Base-by-base conservation (phyloP, 1,140 invertebrate species). In the Drosophila fuyamai region DNA sequence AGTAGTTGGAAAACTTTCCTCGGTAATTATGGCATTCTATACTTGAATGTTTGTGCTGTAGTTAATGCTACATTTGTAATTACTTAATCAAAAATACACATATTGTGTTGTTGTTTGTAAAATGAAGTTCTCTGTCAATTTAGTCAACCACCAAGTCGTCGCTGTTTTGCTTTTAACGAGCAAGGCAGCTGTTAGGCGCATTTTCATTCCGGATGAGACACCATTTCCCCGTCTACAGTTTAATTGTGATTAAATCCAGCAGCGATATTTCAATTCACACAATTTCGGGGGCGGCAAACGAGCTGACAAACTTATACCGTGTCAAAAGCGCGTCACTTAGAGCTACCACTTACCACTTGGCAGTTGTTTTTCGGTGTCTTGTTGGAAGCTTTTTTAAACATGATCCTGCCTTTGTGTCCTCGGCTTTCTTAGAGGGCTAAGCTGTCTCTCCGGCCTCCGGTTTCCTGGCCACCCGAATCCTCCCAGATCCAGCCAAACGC, bases 371-470 rank as follows among this genome's bases (percentile, higher is more conserved):
- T 38, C n/a, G 40, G n/a, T 10, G 43, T 18, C 18, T 29, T 10
- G 23, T 58, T 29, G 44, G 35, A 40, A 58, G 43, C 58, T 58
- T 29, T 55, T 40, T 59, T 48, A 40, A 65, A 58, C 43, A 32
- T 65, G 62, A 67, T 70, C 27, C 62, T 13, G 48, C 62, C 50
- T 68, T 54, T 68, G 60, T 54, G 61, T 67, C 13, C 48, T 40
- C 43, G 43, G 41, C 50, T 55, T 67, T 41, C 62, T 35, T 41
- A 23, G 54, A 46, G 35, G 23, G 40, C 48, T 66, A 65, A 47
- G 48, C 65, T 38, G 38, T 29, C 47, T 14, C 40, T 29, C 41
- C 23, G 13, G 5, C 47, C 38, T 12, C n/a, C 29, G 13, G 8
- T 40, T 46, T 12, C n/a, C 32, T 4, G 44, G 44, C 18, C 46